These are phyloP conservation scores for Caenorhabditis sulstoni DNA, from an alignment of 2,888 invertebrate species.

Conservation along the genomic window DNA sequence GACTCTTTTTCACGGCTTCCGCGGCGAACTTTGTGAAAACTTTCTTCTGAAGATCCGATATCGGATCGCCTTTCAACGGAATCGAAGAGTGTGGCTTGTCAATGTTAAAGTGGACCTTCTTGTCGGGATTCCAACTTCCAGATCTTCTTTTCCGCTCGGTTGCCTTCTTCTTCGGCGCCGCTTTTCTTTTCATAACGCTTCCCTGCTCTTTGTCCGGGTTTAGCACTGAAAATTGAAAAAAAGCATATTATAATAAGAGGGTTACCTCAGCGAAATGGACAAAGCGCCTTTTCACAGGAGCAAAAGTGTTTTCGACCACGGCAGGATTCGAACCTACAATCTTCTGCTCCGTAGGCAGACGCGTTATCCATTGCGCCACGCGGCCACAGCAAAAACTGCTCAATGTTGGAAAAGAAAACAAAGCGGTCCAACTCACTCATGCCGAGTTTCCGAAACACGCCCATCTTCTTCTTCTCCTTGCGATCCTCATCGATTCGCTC, in stretches of 20 bases:
- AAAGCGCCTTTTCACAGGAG: neutral
- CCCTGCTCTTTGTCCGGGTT: conserved; percentile 47
- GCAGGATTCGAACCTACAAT: conserved; percentile 81
- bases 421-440: conserved; percentile 53
- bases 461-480: conserved; percentile 36
- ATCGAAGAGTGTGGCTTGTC: conserved; percentile 18
- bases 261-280: neutral
- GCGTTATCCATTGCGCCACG: conserved; percentile 78
- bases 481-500: conserved; percentile 13
- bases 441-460: conserved; percentile 37
- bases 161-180: conserved; percentile 43
- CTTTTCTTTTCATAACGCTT: conserved; percentile 30
- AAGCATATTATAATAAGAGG: no score
- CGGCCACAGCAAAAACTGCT: conserved; percentile 45
- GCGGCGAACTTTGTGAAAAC: conserved; percentile 50
- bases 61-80: conserved; percentile 50
- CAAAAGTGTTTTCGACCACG: conserved; percentile 63
- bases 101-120: conserved; percentile 44
- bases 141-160: conserved; percentile 10
- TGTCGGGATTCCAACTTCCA: conserved; percentile 39
- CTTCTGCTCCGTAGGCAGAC: conserved; percentile 81
- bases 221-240: conserved; percentile 28
- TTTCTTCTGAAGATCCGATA: conserved; percentile 44
- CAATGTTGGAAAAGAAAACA: neutral
- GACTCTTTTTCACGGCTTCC: conserved; percentile 46